These are phyloP conservation scores for Macquaria australasica DNA, from an alignment of 2,113 vertebrate species.

Conservation along the genomic window DNA sequence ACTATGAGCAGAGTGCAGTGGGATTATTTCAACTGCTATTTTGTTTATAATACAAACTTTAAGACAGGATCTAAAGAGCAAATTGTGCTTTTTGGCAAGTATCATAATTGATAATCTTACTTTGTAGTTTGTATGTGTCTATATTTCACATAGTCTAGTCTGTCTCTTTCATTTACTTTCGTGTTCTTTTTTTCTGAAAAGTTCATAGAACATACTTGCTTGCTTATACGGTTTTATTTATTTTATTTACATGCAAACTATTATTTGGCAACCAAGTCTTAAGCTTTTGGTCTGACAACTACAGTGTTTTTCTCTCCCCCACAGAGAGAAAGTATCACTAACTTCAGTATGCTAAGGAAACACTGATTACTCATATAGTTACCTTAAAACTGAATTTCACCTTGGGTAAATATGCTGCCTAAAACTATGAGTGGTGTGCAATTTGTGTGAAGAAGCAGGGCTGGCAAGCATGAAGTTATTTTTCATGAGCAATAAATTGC, in stretches of 20 bases:
- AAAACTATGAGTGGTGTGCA: constrained; percentile 6
- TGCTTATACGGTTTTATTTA: neutral
- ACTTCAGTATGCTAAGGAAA: constrained; percentile 7
- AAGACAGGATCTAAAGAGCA: neutral
- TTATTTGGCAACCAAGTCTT: neutral
- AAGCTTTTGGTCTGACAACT: neutral
- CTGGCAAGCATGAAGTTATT: neutral
- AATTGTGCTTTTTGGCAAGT: neutral
- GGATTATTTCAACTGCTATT: neutral
- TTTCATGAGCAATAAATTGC: constrained; percentile 9
- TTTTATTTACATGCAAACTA: neutral
- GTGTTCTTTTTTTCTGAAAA: neutral
- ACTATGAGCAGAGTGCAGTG: neutral
- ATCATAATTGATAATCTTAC: neutral
- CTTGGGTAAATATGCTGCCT: neutral
- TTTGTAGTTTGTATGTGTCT: neutral
- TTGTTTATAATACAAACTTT: neutral
- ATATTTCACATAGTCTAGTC: neutral
- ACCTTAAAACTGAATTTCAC: constrained; percentile 14
- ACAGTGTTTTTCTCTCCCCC: neutral
- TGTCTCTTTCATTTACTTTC: neutral
- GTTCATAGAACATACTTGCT: neutral
- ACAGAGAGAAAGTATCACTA: constrained; percentile 2
- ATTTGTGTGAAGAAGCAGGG: constrained; percentile 2
- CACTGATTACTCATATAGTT: neutral